These are phyloP conservation scores for Grapholita molesta DNA, from an alignment of 1,140 invertebrate genomes.

Conservation along the genomic window DNA sequence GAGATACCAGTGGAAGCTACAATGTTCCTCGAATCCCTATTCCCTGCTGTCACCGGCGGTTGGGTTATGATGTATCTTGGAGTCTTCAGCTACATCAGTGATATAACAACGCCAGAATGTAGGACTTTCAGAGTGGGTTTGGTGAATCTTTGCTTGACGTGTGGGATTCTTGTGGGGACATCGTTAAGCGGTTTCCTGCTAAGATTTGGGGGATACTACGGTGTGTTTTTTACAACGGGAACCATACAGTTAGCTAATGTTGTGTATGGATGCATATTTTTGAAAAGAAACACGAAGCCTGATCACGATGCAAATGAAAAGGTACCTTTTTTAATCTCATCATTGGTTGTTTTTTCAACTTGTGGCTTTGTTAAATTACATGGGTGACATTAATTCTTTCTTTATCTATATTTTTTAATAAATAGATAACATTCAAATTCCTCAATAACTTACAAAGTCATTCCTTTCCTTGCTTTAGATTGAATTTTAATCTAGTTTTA, in stretches of 20 bases:
- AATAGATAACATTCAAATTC: too few species aligned
- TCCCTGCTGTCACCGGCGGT: conserved; percentile 78
- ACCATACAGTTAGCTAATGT: conserved; percentile 58
- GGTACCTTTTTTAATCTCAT: too few species aligned
- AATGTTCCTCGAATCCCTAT: conserved; percentile 76
- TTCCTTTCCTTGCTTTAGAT: too few species aligned
- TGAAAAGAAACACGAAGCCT: conserved; percentile 58
- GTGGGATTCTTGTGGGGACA: conserved; percentile 69
- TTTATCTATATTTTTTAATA: too few species aligned
- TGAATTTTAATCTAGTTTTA: too few species aligned
- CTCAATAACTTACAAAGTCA: too few species aligned
- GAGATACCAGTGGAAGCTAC: conserved; percentile 76
- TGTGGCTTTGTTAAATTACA: conserved; percentile 5
- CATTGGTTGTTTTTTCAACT: too few species aligned
- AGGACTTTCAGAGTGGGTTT: conserved; percentile 79
- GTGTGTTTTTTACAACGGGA: conserved; percentile 62
- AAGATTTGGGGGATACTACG: conserved; percentile 69
- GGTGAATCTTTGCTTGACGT: conserved; percentile 76
- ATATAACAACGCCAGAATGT: conserved; percentile 76
- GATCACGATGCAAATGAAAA: conserved; percentile 36
- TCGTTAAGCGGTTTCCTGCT: conserved; percentile 70
- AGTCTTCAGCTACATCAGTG: conserved; percentile 80
- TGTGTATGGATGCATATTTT: conserved; percentile 53
- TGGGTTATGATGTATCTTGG: conserved; percentile 78
- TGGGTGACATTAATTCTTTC: neutral